Evolutionary conservation across 1,140 invertebrate genomes (phyloP), one percentile per base, ranked within the genome.

Genomic region (Hycleus phaleratus): DNA sequence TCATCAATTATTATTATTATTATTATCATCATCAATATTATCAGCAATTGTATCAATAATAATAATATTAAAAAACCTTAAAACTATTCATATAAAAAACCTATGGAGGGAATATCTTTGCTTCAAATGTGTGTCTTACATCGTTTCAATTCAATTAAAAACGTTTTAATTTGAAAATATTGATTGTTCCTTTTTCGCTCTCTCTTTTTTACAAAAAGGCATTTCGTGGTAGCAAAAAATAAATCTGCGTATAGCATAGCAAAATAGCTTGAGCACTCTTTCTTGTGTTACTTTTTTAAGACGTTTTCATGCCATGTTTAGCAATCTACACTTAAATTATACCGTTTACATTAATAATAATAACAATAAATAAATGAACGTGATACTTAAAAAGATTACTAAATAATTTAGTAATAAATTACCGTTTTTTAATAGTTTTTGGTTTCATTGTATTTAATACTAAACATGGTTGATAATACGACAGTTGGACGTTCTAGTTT

Each of bases 81-180:
- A 48, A 63, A 63, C 65, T 68, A 58, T 46, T n/a, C 42, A 56
- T 63, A 59, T 65, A 68, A 64, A 63, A 64, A 61, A 61, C 47
- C 59, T 53, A 64, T 71, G 69, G 69, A 71, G 68, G 68, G 69
- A 71, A 71, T 71, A 71, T 63, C 61, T 67, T 64, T 61, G 58
- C 60, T 38, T 66, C 60, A 32, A 18, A 18, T 18, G 18, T 18
- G 18, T 18, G 18, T 18, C 18, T 18, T 18, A 2, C 18, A 1
- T 18, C 18, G 18, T 18, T 18, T 18, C 18, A 18, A 39, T 7
- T 39, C 38, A 39, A 7, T 10, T 7, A 39, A 39, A 7, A 7
- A 39, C 38, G 10, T 39, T 39, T 42, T 9, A n/a, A 68, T 58
- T 60, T 67, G 61, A 68, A 68, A 62, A 64, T 59, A 62, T 62